Percentiles rank a stretch among this genome's conserved stretches.
These are phyloP conservation scores for Euthynnus affinis DNA, from an alignment of 2,797 vertebrate genomes.

Conservation along the genomic window DNA sequence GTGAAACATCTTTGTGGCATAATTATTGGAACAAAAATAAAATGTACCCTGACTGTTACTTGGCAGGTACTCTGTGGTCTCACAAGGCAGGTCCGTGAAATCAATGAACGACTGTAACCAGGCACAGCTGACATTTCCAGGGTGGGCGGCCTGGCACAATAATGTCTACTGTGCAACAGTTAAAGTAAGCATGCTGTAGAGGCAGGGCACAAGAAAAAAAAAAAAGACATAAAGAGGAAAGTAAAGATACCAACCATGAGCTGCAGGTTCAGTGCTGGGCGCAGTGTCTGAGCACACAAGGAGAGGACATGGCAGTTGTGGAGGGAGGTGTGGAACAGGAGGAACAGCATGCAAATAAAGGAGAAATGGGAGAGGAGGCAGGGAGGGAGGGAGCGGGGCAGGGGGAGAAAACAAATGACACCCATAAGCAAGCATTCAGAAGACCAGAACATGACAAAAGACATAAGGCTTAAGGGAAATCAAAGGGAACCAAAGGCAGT, in stretches of 20 bases:
- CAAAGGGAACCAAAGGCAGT: conserved; percentile 77
- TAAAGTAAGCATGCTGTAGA: conserved; percentile 70
- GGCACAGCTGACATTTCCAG: conserved; percentile 39
- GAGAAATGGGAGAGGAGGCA: conserved; percentile 88
- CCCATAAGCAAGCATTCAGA: conserved; percentile 92
- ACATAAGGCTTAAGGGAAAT: conserved; percentile 82
- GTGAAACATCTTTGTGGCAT: conserved; percentile 32
- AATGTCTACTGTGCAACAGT: conserved; percentile 40
- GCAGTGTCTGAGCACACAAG: conserved; percentile 96
- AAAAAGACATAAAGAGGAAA: conserved; percentile 82
- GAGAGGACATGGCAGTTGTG: conserved; percentile 89
- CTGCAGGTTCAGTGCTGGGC: conserved; percentile 98
- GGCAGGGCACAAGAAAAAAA: conserved; percentile 67
- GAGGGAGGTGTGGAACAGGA: conserved; percentile 96
- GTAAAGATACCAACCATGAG: conserved; percentile 99
- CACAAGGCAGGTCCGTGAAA: conserved; percentile 18
- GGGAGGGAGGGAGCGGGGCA: conserved; percentile 88
- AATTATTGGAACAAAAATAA: conserved; percentile 27
- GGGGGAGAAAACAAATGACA: conserved; percentile 88
- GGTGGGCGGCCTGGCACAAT: conserved; percentile 32
- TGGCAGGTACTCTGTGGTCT: conserved; percentile 13
- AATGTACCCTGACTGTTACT: conserved; percentile 3
- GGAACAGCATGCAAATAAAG: conserved; percentile 99
- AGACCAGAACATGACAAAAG: conserved; percentile 82
- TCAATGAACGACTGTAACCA: conserved; percentile 36